Conservation (phyloP, 2,888 invertebrate species). For the Drosophila niveifrons region DNA sequence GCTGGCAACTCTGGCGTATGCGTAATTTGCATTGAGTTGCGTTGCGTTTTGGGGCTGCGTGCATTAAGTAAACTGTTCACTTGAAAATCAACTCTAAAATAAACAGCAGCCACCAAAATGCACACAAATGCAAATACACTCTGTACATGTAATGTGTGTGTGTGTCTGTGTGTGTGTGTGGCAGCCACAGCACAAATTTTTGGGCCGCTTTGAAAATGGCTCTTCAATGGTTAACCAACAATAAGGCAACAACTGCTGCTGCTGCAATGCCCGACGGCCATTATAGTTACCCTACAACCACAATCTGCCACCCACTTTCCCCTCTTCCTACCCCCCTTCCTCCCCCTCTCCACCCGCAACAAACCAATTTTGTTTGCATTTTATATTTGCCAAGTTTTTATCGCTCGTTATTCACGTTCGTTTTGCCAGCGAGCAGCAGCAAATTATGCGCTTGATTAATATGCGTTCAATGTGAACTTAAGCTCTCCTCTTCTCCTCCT, state of each 20-base stretch:
- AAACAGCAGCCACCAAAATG: constrained; percentile 70
- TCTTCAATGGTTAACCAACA: constrained; percentile 75
- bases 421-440: constrained; percentile 40
- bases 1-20: constrained; percentile 73
- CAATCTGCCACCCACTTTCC: not conserved
- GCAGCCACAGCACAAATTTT: constrained; percentile 59
- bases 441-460: constrained; percentile 80
- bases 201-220: constrained; percentile 64
- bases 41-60: constrained; percentile 36
- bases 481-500: constrained; percentile 1
- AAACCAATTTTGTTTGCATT: constrained; percentile 73
- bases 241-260: constrained; percentile 70
- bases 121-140: constrained; percentile 56
- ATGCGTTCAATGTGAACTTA: constrained; percentile 67
- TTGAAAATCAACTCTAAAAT: constrained; percentile 81
- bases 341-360: not conserved
- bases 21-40: constrained; percentile 74
- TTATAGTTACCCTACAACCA: constrained; percentile 43
- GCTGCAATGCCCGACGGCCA: constrained; percentile 66
- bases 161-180: constrained; percentile 19
- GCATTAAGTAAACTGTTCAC: constrained; percentile 81
- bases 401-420: constrained; percentile 72
- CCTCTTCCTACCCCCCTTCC: too few relatives aligned
- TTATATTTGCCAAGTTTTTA: constrained; percentile 79
- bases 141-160: constrained; percentile 4